Percentiles rank a stretch among this genome's conserved stretches.
Conservation (phyloP, 2,888 invertebrate species). For the Eilema caniola region DNA sequence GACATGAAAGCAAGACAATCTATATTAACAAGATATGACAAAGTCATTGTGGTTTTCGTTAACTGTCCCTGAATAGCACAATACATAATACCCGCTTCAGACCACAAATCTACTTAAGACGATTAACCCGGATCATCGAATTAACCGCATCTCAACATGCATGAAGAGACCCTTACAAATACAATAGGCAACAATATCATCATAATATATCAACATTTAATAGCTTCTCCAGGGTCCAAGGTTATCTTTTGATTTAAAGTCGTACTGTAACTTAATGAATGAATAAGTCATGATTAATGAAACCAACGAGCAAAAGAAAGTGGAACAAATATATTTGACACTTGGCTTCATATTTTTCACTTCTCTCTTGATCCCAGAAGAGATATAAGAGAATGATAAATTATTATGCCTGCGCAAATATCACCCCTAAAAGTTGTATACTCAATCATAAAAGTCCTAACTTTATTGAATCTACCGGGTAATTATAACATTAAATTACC, state of each 20-base stretch:
- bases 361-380: constrained; percentile 26
- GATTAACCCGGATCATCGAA: constrained; percentile 35
- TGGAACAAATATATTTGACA: constrained; percentile 41
- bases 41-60: constrained; percentile 24
- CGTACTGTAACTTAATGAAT: constrained; percentile 37
- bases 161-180: constrained; percentile 6
- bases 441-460: constrained; percentile 43
- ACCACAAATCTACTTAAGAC: constrained; percentile 23
- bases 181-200: constrained; percentile 3
- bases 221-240: constrained; percentile 2
- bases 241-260: constrained; percentile 18
- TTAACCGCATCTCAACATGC: constrained; percentile 19
- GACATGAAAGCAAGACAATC: not conserved
- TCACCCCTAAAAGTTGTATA: constrained; percentile 37
- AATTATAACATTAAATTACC: constrained; percentile 29
- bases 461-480: constrained; percentile 21
- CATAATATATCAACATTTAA: constrained; percentile 6
- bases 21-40: not conserved
- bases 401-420: constrained; percentile 29
- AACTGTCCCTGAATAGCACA: constrained; percentile 31
- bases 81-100: constrained; percentile 32
- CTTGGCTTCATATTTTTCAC: constrained; percentile 42
- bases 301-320: constrained; percentile 33
- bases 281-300: constrained; percentile 45
- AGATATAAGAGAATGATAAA: constrained; percentile 41